phyloP scores from a whole-genome alignment of 2,888 invertebrate genomes.

The Exephanes ischioxanthus region DNA sequence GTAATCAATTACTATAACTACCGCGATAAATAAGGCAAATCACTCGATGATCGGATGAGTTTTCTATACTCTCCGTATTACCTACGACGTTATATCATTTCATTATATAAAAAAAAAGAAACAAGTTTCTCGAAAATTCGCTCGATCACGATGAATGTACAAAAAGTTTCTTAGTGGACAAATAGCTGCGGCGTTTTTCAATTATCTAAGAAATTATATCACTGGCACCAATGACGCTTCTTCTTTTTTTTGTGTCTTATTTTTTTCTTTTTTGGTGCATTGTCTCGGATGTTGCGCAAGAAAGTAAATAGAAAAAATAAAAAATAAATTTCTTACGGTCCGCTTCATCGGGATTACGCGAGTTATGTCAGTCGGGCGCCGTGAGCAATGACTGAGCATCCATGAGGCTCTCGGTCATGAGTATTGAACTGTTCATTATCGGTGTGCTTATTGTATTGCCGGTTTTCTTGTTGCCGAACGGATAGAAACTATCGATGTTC shows the following conservation, averaged over 20 bases:
- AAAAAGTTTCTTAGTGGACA: slow-evolving; percentile 50
- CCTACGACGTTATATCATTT: neutral
- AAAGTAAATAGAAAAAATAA: slow-evolving; percentile 12
- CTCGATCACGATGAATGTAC: slow-evolving; percentile 45
- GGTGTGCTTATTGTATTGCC: slow-evolving; percentile 80
- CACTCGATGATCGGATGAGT: slow-evolving; percentile 32
- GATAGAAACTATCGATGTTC: slow-evolving; percentile 83
- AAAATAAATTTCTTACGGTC: slow-evolving; percentile 30
- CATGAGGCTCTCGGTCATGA: slow-evolving; percentile 88
- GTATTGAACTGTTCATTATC: slow-evolving; percentile 87
- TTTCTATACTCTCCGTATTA: slow-evolving; percentile 32
- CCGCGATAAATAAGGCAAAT: slow-evolving; percentile 62
- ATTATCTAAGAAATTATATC: slow-evolving; percentile 56
- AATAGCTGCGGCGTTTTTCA: slow-evolving; percentile 62
- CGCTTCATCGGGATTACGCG: slow-evolving; percentile 6
- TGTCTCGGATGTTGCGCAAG: slow-evolving; percentile 12
- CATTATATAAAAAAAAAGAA: neutral
- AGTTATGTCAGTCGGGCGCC: slow-evolving; percentile 87
- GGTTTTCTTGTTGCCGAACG: slow-evolving; percentile 81
- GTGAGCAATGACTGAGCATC: slow-evolving; percentile 91
- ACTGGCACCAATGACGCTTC: slow-evolving; percentile 46
- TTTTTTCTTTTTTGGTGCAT: slow-evolving; percentile 21
- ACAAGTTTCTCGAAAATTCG: slow-evolving; percentile 32
- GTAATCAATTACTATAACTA: slow-evolving; percentile 36
- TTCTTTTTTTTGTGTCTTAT: neutral